Base-by-base conservation (phyloP, 1,140 invertebrate species). In the Watersipora subatra region DNA sequence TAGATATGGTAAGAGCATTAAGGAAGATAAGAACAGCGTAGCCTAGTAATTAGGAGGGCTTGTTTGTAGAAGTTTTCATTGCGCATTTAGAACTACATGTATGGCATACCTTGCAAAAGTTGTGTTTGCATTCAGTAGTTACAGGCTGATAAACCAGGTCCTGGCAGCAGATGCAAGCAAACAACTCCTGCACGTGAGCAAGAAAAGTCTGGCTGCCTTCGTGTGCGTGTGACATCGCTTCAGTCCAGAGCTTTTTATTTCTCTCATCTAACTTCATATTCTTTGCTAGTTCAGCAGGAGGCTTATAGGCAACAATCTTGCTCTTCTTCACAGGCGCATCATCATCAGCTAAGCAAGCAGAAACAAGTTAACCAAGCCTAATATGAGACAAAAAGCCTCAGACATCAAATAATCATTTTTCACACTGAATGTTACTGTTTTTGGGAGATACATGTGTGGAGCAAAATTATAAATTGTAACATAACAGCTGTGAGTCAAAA, bases 81-180 rank as follows among this genome's bases (percentile, higher is more conserved):
- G 20, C n/a, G 20, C 28, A 7, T 61, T 25, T 65, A 1, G 28
- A 30, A 20, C 17, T n/a, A 29, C 29, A 20, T 19, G 2, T 61
- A 59, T n/a, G 55, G 62, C 81, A 81, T 78, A 87, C 87, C 71
- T 80, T 78, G 73, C 90, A 92, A 66, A 91, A 85, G 72, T 89
- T 92, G 72, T 92, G 90, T 57, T 76, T 74, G 69, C 90, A 92
- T 2, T 82, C 77, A 1, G 87, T 88, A 0, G 89, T 91, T 1
- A 91, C 80, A 0, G 89, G 89, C 67, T 85, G 82, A 63, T 80
- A 85, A 0, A 87, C 85, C 2, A 92, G 68, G 61, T 89, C 87
- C 75, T 89, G 87, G 73, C 90, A 92, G 69, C 89, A 90, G 46
- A 88, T 86, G 73, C 90, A 92, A 1, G 83, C 82, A 75, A 92